Base-by-base conservation (phyloP, 2,113 vertebrate genomes). In the Alexandromys fortis region DNA sequence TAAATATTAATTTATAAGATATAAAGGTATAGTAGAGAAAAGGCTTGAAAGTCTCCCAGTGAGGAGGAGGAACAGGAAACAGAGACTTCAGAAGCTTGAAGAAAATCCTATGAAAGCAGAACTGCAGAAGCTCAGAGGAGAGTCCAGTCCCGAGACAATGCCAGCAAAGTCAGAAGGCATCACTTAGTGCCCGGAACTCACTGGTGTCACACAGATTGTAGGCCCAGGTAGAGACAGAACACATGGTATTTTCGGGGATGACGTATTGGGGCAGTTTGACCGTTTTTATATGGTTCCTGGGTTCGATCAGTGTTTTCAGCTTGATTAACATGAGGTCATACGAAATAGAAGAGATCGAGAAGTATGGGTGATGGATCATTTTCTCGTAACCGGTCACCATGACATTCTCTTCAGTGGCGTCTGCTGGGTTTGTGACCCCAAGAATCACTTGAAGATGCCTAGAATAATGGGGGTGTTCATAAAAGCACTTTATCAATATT, bases 281-380 rank as follows among this genome's bases (percentile, higher is more conserved):
- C 2, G 52, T 1, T 24, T 78, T 42, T 81, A 95, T 58, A 0
- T 96, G n/a, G 26, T 70, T 10, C 4, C 88, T 94, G 67, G 94
- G 72, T 4, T 14, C 0, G n/a, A 47, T 5, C 3, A 35, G 0
- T 35, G 4, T 88, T 13, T 21, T 61, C 42, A 98, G 55, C 82
- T 97, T 98, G 90, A 97, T 97, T 61, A 98, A 52, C 97, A 97
- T 94, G 47, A 98, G 28, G 42, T 97, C 92, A 72, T 97, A 6
- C 0, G 96, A 77, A 1, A 95, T 89, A 49, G 96, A 95, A 0
- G 86, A 75, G 61, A 96, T 0, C 3, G 75, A 79, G 86, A 89
- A 97, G 11, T 49, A 0, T 6, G 97, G 96, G 12, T 98, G 97
- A 16, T 58, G 21, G 35, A 98, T 94, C 33, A 97, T 96, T 92